phyloP scores from a whole-genome alignment of 2,113 vertebrate genomes.

The Dromas ardeola region DNA sequence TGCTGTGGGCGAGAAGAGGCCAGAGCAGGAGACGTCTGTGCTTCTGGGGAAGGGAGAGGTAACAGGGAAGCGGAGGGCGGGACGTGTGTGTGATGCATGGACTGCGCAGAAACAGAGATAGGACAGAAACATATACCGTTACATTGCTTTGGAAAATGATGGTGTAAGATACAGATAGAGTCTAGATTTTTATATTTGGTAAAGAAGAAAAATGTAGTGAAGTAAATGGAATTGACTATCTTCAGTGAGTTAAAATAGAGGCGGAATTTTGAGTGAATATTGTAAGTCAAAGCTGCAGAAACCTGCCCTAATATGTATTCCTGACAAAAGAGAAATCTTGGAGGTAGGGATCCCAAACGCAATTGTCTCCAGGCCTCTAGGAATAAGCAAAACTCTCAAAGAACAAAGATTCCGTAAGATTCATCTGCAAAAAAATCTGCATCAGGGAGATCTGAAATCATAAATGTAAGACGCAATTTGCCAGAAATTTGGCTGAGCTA shows the following conservation, averaged over 20 bases:
- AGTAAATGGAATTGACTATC: neutral
- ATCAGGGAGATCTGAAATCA: neutral
- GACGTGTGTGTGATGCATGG: neutral
- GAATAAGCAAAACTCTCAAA: neutral
- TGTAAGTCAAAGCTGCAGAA: neutral
- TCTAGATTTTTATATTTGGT: neutral
- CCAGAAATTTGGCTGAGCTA: neutral
- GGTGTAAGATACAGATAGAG: neutral
- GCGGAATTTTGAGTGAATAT: neutral
- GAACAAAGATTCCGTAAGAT: neutral
- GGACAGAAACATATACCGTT: neutral
- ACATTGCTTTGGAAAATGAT: neutral
- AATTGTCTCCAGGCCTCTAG: neutral
- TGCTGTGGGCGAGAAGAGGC: neutral
- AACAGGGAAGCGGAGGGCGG: neutral
- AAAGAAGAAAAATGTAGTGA: neutral
- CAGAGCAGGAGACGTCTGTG: neutral
- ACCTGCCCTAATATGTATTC: neutral
- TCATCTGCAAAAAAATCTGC: neutral
- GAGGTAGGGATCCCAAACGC: neutral
- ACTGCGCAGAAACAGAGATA: neutral
- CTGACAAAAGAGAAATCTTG: neutral
- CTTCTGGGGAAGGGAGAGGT: neutral
- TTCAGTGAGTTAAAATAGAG: neutral
- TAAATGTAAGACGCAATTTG: neutral